Percentiles rank a stretch among this genome's conserved stretches.
Conservation (phyloP, 30 jellyfish, hydroid and myxozoan genomes). For the Chironex yamaguchii region DNA sequence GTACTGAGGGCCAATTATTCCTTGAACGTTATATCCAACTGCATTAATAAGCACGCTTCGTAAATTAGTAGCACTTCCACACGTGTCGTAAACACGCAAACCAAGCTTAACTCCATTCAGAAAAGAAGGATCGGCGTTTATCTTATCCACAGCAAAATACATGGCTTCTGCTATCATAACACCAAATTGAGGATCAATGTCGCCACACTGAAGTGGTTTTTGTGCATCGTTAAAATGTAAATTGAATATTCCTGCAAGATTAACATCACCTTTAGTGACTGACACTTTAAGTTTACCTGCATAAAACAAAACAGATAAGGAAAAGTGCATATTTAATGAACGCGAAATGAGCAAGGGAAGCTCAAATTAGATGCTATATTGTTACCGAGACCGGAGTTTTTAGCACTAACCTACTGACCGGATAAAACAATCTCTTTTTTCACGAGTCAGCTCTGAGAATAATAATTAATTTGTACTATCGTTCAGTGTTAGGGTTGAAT, state of each 20-base stretch:
- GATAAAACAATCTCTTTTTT: no score
- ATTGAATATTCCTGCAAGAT: conserved; percentile 55
- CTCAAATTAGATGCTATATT: no score
- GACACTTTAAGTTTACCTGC: background rate
- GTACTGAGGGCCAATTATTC: conserved; percentile 77
- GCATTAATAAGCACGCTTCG: conserved; percentile 34
- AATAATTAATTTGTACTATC: no score
- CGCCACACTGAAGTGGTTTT: conserved; percentile 40
- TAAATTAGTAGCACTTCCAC: conserved; percentile 60
- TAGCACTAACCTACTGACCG: no score
- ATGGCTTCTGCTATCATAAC: conserved; percentile 84
- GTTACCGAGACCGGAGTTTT: no score
- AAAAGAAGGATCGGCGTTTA: conserved; percentile 45
- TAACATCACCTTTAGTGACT: conserved; percentile 43
- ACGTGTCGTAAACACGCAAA: conserved; percentile 60
- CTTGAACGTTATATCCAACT: conserved; percentile 16
- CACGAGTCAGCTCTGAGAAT: no score
- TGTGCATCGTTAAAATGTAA: conserved; percentile 50
- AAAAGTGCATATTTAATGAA: no score
- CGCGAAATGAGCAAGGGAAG: no score
- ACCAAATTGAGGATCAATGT: conserved; percentile 75
- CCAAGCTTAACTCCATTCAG: conserved; percentile 51
- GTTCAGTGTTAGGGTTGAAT: no score
- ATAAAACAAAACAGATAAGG: background rate
- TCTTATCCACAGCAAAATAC: conserved; percentile 73